Percentiles rank a stretch among this genome's conserved stretches.
These are phyloP conservation scores for Holotrichia oblita DNA, from an alignment of 1,140 invertebrate species.

Conservation along the genomic window DNA sequence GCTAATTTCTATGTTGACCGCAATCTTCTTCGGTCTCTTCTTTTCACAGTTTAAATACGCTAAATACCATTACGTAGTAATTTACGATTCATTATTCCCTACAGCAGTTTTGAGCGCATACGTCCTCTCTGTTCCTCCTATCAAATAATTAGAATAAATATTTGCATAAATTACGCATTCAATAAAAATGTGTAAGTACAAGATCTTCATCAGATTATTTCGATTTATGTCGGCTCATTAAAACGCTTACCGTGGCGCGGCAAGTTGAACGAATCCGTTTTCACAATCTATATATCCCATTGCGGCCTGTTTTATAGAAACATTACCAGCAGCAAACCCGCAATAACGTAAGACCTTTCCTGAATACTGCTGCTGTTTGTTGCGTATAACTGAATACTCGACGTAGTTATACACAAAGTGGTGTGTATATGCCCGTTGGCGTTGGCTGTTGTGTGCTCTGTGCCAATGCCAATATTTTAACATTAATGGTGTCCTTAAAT, in stretches of 20 bases:
- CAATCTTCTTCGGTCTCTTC: not conserved
- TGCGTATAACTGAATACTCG: not conserved
- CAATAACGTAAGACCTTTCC: not conserved
- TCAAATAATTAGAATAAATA: not conserved
- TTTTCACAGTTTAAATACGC: not conserved
- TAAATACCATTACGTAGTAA: not conserved
- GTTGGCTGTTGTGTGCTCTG: not conserved
- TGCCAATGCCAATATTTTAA: conserved; percentile 29
- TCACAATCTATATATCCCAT: not conserved
- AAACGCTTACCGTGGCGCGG: not conserved
- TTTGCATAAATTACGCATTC: conserved; percentile 20
- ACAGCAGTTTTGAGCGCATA: not conserved
- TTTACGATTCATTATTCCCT: conserved; percentile 1
- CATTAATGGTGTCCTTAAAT: conserved; percentile 32
- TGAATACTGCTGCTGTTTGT: not conserved
- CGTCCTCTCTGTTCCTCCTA: not conserved
- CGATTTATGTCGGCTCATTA: conserved; percentile 16
- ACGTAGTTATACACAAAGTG: too few relatives aligned
- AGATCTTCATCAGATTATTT: conserved; percentile 9
- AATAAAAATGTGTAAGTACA: conserved; percentile 17
- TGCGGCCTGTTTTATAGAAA: conserved; percentile 1
- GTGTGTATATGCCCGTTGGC: not conserved
- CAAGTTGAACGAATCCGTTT: not conserved
- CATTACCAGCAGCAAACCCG: not conserved
- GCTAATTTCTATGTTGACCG: too few relatives aligned